Percentiles rank a stretch among this genome's conserved stretches.
phyloP scores from a whole-genome alignment of 2,113 vertebrate genomes.

The Chloropsis hardwickii region DNA sequence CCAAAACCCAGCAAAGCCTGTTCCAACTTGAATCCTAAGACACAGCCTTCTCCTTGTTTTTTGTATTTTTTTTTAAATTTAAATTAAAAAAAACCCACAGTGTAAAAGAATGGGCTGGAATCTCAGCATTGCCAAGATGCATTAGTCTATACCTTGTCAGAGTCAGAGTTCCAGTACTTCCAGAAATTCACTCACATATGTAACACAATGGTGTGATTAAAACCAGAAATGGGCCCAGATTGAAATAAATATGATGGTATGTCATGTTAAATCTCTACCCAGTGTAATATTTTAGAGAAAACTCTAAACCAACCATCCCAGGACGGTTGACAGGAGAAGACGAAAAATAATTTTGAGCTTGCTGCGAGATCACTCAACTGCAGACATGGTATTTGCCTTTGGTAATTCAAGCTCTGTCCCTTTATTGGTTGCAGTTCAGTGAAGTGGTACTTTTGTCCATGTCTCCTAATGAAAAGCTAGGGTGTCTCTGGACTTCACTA shows the following conservation, averaged over 20 bases:
- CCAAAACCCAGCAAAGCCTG: not conserved
- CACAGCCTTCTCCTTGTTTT: not conserved
- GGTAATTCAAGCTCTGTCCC: not conserved
- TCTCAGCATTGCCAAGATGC: not conserved
- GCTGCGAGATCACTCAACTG: not conserved
- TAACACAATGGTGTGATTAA: not conserved
- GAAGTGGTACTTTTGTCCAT: not conserved
- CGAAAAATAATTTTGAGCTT: not conserved
- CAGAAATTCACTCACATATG: not conserved
- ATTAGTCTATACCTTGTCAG: not conserved
- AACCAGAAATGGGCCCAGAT: not conserved
- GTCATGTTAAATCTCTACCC: not conserved
- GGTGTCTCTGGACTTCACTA: not conserved
- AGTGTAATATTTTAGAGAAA: not conserved
- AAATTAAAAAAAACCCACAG: not conserved
- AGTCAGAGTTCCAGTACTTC: not conserved
- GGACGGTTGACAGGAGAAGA: not conserved
- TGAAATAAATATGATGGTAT: not conserved
- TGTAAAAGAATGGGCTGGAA: not conserved
- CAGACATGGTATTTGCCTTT: not conserved
- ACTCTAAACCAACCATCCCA: not conserved
- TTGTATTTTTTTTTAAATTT: not conserved
- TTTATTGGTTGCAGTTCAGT: not conserved
- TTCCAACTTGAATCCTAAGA: not conserved
- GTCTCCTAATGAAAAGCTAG: not conserved